Percentiles rank a stretch among this genome's conserved stretches.
phyloP scores from a whole-genome alignment of 2,888 invertebrate species.

The Drosophila rellima region DNA sequence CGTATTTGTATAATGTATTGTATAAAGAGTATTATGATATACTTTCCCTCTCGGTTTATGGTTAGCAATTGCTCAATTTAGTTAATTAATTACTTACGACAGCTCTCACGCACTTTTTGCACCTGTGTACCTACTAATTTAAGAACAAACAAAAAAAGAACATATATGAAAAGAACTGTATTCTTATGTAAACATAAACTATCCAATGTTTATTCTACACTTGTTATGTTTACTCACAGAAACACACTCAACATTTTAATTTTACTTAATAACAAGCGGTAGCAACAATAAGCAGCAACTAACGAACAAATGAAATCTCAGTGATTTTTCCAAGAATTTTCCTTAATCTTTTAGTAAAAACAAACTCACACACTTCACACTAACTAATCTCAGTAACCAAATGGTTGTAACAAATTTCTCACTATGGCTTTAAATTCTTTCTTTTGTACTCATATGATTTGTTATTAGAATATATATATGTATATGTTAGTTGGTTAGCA shows the following conservation, averaged over 20 bases:
- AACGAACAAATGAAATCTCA: constrained; percentile 62
- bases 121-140: constrained; percentile 74
- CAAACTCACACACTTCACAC: constrained; percentile 10
- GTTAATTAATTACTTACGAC: constrained; percentile 37
- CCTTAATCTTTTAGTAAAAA: not conserved
- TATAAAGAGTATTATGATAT: constrained; percentile 61
- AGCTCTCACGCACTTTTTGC: constrained; percentile 64
- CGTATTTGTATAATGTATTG: constrained; percentile 51
- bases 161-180: constrained; percentile 34
- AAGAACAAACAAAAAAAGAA: constrained; percentile 41
- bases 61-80: constrained; percentile 74
- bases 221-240: constrained; percentile 69
- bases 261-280: constrained; percentile 17
- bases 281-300: constrained; percentile 30
- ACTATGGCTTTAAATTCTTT: constrained; percentile 59
- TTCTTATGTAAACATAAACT: constrained; percentile 38
- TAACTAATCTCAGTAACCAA: constrained; percentile 45
- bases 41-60: constrained; percentile 47
- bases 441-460: constrained; percentile 25
- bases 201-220: constrained; percentile 56
- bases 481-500: constrained; percentile 46
- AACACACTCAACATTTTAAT: constrained; percentile 17
- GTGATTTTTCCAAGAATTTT: constrained; percentile 41
- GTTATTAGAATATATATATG: constrained; percentile 15
- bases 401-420: constrained; percentile 67